Conservation (phyloP, 23 tunicate genomes). For the Ascidia mentula region DNA sequence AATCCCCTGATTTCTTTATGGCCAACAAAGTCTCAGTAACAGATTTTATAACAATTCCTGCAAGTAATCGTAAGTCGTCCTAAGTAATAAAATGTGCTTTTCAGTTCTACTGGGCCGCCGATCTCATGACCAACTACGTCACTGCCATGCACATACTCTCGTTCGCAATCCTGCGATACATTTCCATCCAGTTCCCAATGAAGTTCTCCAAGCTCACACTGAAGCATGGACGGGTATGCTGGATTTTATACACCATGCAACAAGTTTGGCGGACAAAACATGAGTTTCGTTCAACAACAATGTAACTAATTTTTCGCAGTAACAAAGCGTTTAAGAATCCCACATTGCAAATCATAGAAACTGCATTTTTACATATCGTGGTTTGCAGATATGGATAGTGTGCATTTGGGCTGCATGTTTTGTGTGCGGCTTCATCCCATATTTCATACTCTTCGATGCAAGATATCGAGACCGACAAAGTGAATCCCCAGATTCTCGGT, state of each 20-base stretch:
- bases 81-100: not conserved
- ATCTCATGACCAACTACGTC: slow-evolving; percentile 51
- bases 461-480: slow-evolving; percentile 36
- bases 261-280: too few species aligned
- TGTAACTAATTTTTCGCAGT: too few species aligned
- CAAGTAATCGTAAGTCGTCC: not conserved
- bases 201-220: slow-evolving; percentile 32
- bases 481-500: slow-evolving; percentile 52
- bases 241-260: too few species aligned
- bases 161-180: slow-evolving; percentile 44
- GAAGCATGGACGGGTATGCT: slow-evolving; percentile 32
- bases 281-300: too few species aligned
- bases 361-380: too few species aligned
- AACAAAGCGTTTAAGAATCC: too few species aligned
- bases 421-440: slow-evolving; percentile 52
- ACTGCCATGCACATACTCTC: slow-evolving; percentile 61
- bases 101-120: slow-evolving; percentile 81
- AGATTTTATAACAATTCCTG: too few species aligned
- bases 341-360: too few species aligned
- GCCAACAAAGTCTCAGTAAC: too few species aligned
- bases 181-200: slow-evolving; percentile 48
- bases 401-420: slow-evolving; percentile 35
- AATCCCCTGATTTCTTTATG: too few species aligned
- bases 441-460: slow-evolving; percentile 50
- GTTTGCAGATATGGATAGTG: slow-evolving; percentile 48